Evolutionary conservation across 2,888 invertebrate genomes (phyloP), one percentile per base, ranked within the genome.

Genomic region (Hypselothyrea guttata): DNA sequence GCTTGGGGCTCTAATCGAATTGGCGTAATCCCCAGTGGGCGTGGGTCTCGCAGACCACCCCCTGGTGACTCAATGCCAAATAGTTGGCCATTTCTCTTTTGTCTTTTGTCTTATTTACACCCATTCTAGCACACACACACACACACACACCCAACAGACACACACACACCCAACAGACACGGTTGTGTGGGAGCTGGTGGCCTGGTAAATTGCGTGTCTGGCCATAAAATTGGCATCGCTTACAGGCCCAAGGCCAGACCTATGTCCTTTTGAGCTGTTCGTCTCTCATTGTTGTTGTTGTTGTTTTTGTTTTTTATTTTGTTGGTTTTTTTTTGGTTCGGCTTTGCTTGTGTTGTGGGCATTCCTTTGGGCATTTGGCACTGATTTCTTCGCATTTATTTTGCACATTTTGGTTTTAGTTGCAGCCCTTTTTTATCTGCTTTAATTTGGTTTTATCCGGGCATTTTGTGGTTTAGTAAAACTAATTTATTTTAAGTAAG

Each of bases 401-500:
- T 82, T 52, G 53, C 56, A 55, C 81, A 75, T 83, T 64, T 22
- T 5, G 22, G 66, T 51, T 66, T 66, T 66, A 46, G 46, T 65
- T 65, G 52, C 56, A 37, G 58, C 33, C 27, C 15, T 31, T n/a
- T 51, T 48, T 44, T 35, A 31, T 65, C 27, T 46, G 34, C 52
- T 34, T 40, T 48, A 12, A 38, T 33, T 35, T 15, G 13, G 8
- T 27, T 46, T 40, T 41, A 31, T n/a, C 16, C 42, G 49, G 47
- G 45, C 55, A 59, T 58, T 76, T 69, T 81, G 82, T 61, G 84
- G 75, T 69, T 81, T 71, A 57, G 66, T 65, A 64, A 75, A 79
- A 82, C 82, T 82, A 84, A 81, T 84, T 79, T 84, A 77, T 76
- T 84, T 83, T 49, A 76, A 83, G 76, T 73, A 64, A 79, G 73